Evolutionary conservation across 2,888 invertebrate genomes (phyloP).

Genomic region (Ochlodes sylvanus): DNA sequence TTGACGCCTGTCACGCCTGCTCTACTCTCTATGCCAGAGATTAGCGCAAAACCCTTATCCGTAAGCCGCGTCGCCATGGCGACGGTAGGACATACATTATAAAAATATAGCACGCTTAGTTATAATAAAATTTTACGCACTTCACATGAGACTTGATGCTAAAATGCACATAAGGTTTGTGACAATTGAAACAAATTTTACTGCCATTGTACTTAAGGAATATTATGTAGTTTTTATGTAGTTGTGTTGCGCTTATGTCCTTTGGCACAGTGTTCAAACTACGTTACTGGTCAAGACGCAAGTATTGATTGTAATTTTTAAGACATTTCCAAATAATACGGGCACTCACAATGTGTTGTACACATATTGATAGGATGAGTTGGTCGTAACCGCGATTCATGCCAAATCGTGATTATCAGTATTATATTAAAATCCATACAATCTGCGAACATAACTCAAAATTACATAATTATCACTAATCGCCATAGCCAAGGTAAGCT

Average conservation of each 20-base stretch:
- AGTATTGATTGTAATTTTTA: background rate
- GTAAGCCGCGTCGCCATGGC: background rate
- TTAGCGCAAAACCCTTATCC: background rate
- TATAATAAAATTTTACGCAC: background rate
- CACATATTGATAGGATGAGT: no score
- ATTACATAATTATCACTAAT: no score
- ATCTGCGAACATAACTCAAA: no score
- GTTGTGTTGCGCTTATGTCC: background rate
- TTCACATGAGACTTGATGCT: background rate
- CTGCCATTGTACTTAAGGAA: background rate
- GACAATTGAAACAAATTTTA: background rate
- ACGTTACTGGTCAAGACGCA: background rate
- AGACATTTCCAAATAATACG: no score
- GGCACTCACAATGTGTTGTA: no score
- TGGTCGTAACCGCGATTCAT: no score
- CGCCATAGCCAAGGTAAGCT: no score
- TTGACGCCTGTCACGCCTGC: background rate
- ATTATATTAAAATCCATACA: no score
- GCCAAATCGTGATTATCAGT: no score
- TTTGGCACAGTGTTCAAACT: background rate
- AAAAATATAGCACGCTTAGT: slow-evolving; percentile 4
- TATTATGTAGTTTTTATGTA: background rate
- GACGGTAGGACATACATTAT: background rate
- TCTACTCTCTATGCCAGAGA: background rate
- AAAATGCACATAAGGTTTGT: background rate